A percentile compares a stretch with the other conserved stretches of the same genome.
These are phyloP conservation scores for Coilia nasus DNA, from an alignment of 2,797 vertebrate genomes.

Conservation along the genomic window DNA sequence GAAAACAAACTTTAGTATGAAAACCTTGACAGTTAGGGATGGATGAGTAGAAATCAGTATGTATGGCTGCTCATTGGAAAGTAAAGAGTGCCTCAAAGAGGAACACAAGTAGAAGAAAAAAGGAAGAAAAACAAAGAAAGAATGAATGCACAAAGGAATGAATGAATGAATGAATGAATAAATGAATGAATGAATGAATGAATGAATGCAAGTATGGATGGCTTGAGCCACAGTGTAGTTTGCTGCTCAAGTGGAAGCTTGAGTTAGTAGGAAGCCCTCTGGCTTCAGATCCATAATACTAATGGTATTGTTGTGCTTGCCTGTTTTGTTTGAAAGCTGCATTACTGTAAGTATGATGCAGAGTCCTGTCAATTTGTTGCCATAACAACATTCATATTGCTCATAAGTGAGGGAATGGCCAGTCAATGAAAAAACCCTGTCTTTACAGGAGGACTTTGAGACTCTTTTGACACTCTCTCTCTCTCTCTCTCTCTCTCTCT, in stretches of 20 bases:
- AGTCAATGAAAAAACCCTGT: not conserved
- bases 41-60: not conserved
- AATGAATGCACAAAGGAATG: not conserved
- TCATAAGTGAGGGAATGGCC: slow-evolving; percentile 19
- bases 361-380: slow-evolving; percentile 23
- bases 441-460: not conserved
- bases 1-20: not conserved
- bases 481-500: not conserved
- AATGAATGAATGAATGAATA: not conserved
- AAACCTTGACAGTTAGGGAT: not conserved
- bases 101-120: too few relatives aligned
- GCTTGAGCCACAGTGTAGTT: not conserved
- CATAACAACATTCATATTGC: slow-evolving; percentile 17
- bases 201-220: not conserved
- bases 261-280: slow-evolving; percentile 9
- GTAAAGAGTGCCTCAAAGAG: too few relatives aligned
- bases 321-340: slow-evolving; percentile 21
- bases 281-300: slow-evolving; percentile 20
- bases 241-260: not conserved
- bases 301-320: slow-evolving; percentile 1
- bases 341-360: slow-evolving; percentile 25
- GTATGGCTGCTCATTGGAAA: not conserved
- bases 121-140: too few relatives aligned
- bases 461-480: not conserved
- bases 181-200: not conserved